A percentile compares a stretch with the other conserved stretches of the same genome.
These are phyloP conservation scores for Halichoeres trimaculatus DNA, from an alignment of 2,113 vertebrate genomes.

Conservation along the genomic window DNA sequence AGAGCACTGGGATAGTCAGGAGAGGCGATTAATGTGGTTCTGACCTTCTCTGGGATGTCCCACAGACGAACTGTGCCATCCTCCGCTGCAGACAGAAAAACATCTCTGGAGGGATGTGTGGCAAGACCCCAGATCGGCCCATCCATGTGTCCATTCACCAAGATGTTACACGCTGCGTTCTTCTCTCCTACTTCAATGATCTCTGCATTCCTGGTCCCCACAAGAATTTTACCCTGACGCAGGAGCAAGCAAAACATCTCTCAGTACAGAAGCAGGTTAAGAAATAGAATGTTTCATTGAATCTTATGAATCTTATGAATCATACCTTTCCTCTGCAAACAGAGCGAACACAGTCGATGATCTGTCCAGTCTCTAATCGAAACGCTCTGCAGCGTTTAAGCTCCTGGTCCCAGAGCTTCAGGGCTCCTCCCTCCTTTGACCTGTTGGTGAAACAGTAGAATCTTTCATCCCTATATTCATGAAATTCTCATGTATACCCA, in stretches of 20 bases:
- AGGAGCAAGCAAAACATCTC: constrained; percentile 2
- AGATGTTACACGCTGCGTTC: constrained; percentile 94
- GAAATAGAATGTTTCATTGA: neutral
- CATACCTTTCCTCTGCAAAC: constrained; percentile 95
- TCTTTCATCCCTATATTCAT: too few species aligned
- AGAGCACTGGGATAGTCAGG: neutral
- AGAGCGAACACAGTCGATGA: constrained; percentile 93
- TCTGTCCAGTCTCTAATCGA: constrained; percentile 92
- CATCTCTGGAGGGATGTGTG: constrained; percentile 91
- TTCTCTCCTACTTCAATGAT: constrained; percentile 98
- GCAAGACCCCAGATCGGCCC: constrained; percentile 95
- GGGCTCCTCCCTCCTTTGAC: constrained; percentile 96
- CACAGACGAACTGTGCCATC: constrained; percentile 97
- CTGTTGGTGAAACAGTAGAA: constrained; percentile 68
- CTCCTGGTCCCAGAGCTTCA: constrained; percentile 98
- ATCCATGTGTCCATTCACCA: constrained; percentile 95
- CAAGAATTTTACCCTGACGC: constrained; percentile 93
- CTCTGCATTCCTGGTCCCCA: constrained; percentile 95
- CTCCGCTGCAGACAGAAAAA: constrained; percentile 95
- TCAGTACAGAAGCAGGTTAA: neutral
- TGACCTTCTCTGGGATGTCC: constrained; percentile 95
- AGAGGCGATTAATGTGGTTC: neutral
- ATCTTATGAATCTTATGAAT: neutral
- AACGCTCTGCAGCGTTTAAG: constrained; percentile 95
- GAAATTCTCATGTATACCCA: too few species aligned